Conservation (phyloP, 2,888 invertebrate genomes). For the Ophioninae sp. region DNA sequence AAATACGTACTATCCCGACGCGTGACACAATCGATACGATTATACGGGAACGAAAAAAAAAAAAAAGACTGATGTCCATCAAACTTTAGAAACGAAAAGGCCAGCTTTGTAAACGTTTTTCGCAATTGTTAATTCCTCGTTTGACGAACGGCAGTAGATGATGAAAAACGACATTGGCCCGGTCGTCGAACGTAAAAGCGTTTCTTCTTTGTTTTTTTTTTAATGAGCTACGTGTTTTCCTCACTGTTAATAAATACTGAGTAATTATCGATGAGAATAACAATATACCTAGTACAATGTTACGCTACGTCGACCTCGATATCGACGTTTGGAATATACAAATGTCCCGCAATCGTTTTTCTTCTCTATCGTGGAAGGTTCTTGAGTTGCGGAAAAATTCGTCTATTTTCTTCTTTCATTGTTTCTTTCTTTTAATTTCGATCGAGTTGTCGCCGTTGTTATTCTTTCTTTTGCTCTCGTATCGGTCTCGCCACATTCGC, state of each 20-base stretch:
- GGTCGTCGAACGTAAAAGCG: neutral
- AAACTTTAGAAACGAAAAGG: constrained; percentile 5
- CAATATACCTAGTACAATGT: constrained; percentile 50
- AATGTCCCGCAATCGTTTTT: neutral
- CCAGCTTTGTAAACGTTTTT: neutral
- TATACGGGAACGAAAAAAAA: neutral
- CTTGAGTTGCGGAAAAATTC: constrained; percentile 41
- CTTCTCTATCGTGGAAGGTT: constrained; percentile 38
- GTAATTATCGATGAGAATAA: constrained; percentile 46
- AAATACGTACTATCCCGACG: constrained; percentile 15
- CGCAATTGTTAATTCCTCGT: neutral
- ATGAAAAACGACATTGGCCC: constrained; percentile 16
- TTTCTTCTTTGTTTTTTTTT: neutral
- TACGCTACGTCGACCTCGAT: constrained; percentile 43
- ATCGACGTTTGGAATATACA: constrained; percentile 36
- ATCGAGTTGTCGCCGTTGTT: constrained; percentile 41
- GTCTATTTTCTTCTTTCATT: constrained; percentile 39
- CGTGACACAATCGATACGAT: constrained; percentile 3
- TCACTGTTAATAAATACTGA: constrained; percentile 58
- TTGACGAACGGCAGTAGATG: constrained; percentile 9
- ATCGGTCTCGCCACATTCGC: constrained; percentile 26
- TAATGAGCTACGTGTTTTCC: constrained; percentile 8
- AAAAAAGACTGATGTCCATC: neutral
- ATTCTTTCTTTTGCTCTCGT: constrained; percentile 28
- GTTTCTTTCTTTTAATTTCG: constrained; percentile 42